phyloP scores from a whole-genome alignment of 2,113 vertebrate species.

The Tringa solitaria region DNA sequence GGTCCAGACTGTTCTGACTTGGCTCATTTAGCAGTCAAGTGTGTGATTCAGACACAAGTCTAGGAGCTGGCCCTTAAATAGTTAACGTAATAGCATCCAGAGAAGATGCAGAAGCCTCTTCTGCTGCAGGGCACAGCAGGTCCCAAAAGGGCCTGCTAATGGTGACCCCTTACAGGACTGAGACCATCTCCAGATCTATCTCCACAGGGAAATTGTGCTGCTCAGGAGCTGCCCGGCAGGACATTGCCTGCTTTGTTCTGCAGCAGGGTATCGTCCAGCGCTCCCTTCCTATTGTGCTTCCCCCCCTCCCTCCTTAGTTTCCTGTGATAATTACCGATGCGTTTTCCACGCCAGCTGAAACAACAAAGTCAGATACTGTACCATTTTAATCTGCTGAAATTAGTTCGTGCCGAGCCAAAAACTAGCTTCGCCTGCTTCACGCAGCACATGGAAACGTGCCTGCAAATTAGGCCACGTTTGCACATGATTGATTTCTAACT shows the following conservation, averaged over 20 bases:
- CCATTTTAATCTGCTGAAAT: slow-evolving; percentile 49
- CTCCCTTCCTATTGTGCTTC: neutral
- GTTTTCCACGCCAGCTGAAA: slow-evolving; percentile 63
- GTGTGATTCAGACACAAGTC: neutral
- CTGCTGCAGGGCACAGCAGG: neutral
- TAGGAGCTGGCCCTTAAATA: neutral
- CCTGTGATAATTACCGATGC: slow-evolving; percentile 31
- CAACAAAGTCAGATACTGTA: slow-evolving; percentile 60
- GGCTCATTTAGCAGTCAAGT: neutral
- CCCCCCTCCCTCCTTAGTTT: neutral
- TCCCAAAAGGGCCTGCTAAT: neutral
- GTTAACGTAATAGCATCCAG: neutral
- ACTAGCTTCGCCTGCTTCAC: neutral
- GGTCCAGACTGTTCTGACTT: neutral
- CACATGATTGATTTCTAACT: neutral
- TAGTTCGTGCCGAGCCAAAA: slow-evolving; percentile 14
- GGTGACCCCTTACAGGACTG: neutral
- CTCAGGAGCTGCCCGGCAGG: slow-evolving; percentile 36
- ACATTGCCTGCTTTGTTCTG: slow-evolving; percentile 2
- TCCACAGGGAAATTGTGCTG: neutral
- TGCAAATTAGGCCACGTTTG: neutral
- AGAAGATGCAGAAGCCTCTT: neutral
- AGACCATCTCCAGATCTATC: neutral
- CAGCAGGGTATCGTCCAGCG: fast-evolving
- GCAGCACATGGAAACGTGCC: neutral